These are phyloP conservation scores for Phenganax marumi DNA, from an alignment of 92 coral and sea anemone genomes.

Conservation along the genomic window DNA sequence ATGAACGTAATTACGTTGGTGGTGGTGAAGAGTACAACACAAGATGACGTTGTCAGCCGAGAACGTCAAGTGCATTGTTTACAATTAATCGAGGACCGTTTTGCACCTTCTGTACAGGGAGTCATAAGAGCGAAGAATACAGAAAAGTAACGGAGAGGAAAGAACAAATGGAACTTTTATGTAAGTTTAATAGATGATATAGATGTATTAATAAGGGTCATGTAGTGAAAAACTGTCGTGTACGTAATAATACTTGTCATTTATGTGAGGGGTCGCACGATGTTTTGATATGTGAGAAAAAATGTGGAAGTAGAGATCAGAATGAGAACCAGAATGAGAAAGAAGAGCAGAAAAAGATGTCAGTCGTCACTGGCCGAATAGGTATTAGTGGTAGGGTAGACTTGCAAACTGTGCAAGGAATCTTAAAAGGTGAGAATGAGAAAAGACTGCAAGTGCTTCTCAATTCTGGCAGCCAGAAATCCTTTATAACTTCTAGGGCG, in stretches of 20 bases:
- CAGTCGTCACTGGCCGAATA: neutral
- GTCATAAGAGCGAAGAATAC: constrained; percentile 43
- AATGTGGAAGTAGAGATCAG: neutral
- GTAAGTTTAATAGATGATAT: constrained; percentile 50
- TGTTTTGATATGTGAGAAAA: neutral
- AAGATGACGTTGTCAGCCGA: constrained; percentile 14
- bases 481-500: constrained; percentile 38
- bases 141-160: neutral
- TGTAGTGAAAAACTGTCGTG: constrained; percentile 23
- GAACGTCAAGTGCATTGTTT: constrained; percentile 11
- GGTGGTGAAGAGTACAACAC: constrained; percentile 1
- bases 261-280: constrained; percentile 11
- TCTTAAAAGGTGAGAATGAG: constrained; percentile 17
- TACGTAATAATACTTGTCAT: constrained; percentile 23
- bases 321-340: neutral
- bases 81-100: constrained; percentile 24
- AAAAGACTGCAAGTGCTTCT: constrained; percentile 54
- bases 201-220: constrained; percentile 38
- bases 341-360: neutral
- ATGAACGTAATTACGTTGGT: neutral
- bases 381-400: constrained; percentile 35
- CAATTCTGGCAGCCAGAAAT: constrained; percentile 46
- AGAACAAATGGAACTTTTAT: constrained; percentile 32
- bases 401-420: no score
- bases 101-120: constrained; percentile 51